Evolutionary conservation across 2,888 invertebrate genomes (phyloP), one percentile per base, ranked within the genome.

Genomic region (Alitta virens): DNA sequence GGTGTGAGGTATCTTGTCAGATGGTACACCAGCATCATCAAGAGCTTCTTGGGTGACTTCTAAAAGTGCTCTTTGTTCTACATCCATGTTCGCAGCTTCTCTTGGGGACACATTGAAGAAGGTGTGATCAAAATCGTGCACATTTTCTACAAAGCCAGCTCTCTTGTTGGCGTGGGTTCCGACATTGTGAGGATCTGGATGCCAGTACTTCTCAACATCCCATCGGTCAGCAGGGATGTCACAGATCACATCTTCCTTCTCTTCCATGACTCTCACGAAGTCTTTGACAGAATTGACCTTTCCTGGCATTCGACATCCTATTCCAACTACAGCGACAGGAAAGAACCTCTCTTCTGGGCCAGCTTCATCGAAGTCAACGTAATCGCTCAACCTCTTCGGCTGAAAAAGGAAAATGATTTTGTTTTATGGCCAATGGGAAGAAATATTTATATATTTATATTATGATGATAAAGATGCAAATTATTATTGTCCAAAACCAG

Each of bases 91-190:
- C 24, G 50, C 51, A 26, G 69, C 65, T 51, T 69, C 69, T 25
- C 56, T 60, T 2, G 63, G 66, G 3, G 67, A 64, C 12, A 60
- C 62, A 23, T 64, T 64, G 59, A 68, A 69, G 64, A 68, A 69
- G 12, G 50, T 50, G 61, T 64, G 55, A 58, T 68, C 68, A 46
- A 68, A 68, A 18, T 53, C 50, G 40, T 56, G 51, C 33, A 66
- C 55, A 33, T 62, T 50, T n/a, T 56, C 24, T 2, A 55, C 38
- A 56, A 57, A 61, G 46, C 60, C 62, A 5, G 55, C 50, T 16
- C 26, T 23, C 43, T 38, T 50, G 56, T 63, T 54, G 60, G 38
- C 43, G 50, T 58, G 53, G 18, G 52, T 56, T 3, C 66, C 63
- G 25, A 55, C n/a, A 18, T 60, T 63, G 40, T 46, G 26, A 9